These are phyloP conservation scores for Cnemophilus loriae DNA, from an alignment of 2,113 vertebrate species.

Conservation along the genomic window DNA sequence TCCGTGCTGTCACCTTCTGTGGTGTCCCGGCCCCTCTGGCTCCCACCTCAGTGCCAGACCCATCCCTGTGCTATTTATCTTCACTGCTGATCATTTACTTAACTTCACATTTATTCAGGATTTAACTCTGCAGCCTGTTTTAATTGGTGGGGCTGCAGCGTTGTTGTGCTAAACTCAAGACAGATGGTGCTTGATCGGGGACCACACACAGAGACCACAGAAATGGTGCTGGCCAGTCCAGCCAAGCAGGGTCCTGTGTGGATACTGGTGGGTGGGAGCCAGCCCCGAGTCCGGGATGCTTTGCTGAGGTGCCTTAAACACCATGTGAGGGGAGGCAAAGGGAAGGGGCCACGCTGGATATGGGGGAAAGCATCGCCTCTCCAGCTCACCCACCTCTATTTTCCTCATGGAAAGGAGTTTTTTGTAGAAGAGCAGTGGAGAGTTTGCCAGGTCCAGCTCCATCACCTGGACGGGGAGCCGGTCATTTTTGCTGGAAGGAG, in stretches of 20 bases:
- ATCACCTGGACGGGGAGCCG: fast-evolving
- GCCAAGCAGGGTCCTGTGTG: neutral
- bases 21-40: neutral
- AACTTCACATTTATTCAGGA: constrained; percentile 14
- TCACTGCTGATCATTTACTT: neutral
- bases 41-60: neutral
- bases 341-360: neutral
- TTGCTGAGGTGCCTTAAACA: neutral
- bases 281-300: neutral
- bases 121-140: constrained; percentile 37
- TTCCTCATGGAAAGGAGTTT: neutral
- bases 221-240: neutral
- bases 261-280: neutral
- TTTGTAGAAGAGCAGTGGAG: neutral
- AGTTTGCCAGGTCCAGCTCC: neutral
- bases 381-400: neutral
- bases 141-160: constrained; percentile 40
- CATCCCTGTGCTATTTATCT: neutral
- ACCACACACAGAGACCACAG: constrained; percentile 59
- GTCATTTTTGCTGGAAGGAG: neutral
- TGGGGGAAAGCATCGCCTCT: neutral
- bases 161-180: constrained; percentile 62
- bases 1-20: fast-evolving
- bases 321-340: neutral
- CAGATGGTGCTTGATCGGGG: constrained; percentile 66